Percentiles rank a stretch among this genome's conserved stretches.
Evolutionary conservation across 2,888 invertebrate genomes (phyloP).

Genomic region (Heterodera filipjevi): DNA sequence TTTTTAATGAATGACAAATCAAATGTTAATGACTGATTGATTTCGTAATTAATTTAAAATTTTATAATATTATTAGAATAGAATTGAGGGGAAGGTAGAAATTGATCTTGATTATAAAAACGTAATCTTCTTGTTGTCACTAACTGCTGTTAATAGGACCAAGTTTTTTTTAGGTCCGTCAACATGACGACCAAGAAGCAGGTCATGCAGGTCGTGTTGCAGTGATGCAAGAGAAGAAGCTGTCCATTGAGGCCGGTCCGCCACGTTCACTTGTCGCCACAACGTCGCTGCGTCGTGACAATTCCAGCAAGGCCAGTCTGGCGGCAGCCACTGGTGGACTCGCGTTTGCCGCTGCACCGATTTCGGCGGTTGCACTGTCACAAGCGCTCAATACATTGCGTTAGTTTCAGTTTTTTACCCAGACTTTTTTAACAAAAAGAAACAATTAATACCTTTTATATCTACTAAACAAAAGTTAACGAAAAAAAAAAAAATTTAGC

Average conservation of each 20-base stretch:
- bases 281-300: constrained; percentile 19
- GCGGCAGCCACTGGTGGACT: constrained; percentile 20
- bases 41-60: no score
- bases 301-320: constrained; percentile 41
- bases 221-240: constrained; percentile 84
- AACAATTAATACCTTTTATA: no score
- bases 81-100: no score
- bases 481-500: neutral
- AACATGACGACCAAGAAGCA: constrained; percentile 70
- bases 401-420: neutral
- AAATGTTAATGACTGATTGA: no score
- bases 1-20: no score
- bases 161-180: constrained; percentile 53
- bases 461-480: neutral
- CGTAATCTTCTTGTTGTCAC: no score
- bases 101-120: no score
- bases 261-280: neutral
- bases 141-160: neutral
- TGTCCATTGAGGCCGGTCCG: neutral
- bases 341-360: constrained; percentile 13
- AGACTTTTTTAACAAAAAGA: no score
- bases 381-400: constrained; percentile 2
- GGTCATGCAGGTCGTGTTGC: constrained; percentile 84
- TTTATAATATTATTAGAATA: no score
- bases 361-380: constrained; percentile 13